Base-by-base conservation (phyloP, 2,797 vertebrate species). In the Helarctos malayanus region DNA sequence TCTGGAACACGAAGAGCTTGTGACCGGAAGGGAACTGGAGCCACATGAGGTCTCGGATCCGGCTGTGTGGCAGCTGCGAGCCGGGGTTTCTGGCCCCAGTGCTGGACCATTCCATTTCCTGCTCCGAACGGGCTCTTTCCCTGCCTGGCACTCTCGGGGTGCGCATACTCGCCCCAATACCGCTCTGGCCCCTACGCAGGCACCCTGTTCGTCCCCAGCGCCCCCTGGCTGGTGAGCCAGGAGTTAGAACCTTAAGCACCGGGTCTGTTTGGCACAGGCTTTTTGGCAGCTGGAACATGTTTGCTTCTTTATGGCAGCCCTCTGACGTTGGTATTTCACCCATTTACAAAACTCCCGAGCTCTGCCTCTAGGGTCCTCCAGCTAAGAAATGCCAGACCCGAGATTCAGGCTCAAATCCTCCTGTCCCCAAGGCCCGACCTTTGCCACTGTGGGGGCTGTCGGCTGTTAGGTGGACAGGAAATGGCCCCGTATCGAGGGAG, bases 1-100 rank as follows among this genome's bases (percentile, higher is more conserved):
- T 82, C 86, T 92, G 93, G 96, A 90, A 97, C 89, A 94, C 8
- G 29, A 90, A 80, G 69, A 84, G 41, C 89, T 82, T 45, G 59
- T 95, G 96, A 86, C 69, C 19, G 9, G 95, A 97, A 92, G 79
- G 87, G 82, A 93, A n/a, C 19, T 3, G 21, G 76, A 76, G 83
- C 25, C 23, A 7, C 75, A 29, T 7, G 21, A 52, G 0, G 47
- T 73, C 47, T 65, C 35, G 91, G 93, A 71, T 80, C 81, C 3
- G 2, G 80, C 56, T n/a, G n/a, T 6, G 3, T n/a, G 49, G 61
- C 90, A 21, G n/a, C 0, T 2, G 32, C 2, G 83, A 35, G 59
- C 32, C 81, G 56, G 29, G 59, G 90, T 59, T 59, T 57, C 38
- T 1, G 3, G 35, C 73, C 21, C 27, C 12, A 18, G 68, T 0